Evolutionary conservation across 2,888 invertebrate genomes (phyloP), one percentile per base, ranked within the genome.

Genomic region (Branchellion lobata): DNA sequence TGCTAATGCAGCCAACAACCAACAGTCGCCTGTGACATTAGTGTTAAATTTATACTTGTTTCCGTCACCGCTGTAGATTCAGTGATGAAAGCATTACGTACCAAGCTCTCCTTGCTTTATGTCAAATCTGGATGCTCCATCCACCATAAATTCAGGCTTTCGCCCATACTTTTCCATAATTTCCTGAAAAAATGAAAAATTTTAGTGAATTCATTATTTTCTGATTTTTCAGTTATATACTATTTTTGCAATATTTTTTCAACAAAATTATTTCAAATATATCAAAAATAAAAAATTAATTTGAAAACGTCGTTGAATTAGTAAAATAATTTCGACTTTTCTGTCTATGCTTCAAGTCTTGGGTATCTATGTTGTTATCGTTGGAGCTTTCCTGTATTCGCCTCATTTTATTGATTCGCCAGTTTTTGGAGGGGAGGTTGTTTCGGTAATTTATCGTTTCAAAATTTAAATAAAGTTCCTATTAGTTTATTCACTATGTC

Each of bases 51-150:
- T 53, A 53, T 21, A 53, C 18, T 53, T 18, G 21, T 18, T 18
- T 53, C 21, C 18, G 53, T 53, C 21, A 53, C 21, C 21, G 53
- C 21, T 21, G n/a, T n/a, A n/a, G n/a, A n/a, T n/a, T n/a, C n/a
- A n/a, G n/a, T n/a, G 11, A 65, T 27, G 65, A 11, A 27, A 24
- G 18, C 21, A 18, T 11, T 11, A 51, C 27, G 34, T 24, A 74
- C 24, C 40, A 14, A 97, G 88, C 89, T 96, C 96, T 78, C 97
- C 97, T 88, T 99, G 98, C 85, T 95, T 94, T 0, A 99, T 95
- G 88, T 99, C 99, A 89, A 99, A 99, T 79, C 99, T 91, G 33
- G 95, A 94, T 88, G 94, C 96, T 0, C 96, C 97, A 85, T 94
- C 96, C 61, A 94, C 93, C 87, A 98, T 96, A 82, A 97, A 91